Evolutionary conservation across 2,113 vertebrate species (phyloP).

Genomic region (Chlorodrepanis virens): DNA sequence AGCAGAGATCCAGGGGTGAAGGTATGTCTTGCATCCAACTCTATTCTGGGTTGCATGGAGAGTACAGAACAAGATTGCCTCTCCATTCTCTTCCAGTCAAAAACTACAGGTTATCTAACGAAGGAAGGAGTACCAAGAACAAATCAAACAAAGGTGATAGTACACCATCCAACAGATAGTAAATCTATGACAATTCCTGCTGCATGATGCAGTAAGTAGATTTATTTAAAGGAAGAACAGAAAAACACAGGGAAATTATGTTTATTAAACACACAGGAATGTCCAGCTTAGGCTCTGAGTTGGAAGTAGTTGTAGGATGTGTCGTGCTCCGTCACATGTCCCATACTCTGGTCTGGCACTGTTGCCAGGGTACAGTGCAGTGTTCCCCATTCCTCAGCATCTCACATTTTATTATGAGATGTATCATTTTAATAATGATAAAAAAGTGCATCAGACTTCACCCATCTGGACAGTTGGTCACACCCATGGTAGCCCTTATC

Average conservation of each 20-base stretch:
- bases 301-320: neutral
- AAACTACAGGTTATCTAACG: neutral
- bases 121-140: neutral
- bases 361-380: neutral
- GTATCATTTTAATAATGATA: neutral
- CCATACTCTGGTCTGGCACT: neutral
- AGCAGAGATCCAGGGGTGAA: conserved; percentile 93
- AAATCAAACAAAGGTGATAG: neutral
- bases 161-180: neutral
- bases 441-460: neutral
- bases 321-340: neutral
- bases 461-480: neutral
- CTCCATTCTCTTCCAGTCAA: neutral
- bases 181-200: neutral
- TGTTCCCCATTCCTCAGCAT: neutral
- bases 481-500: neutral
- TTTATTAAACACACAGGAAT: neutral
- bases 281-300: neutral
- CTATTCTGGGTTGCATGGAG: neutral
- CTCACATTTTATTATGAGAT: neutral
- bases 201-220: neutral
- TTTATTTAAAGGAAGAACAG: neutral
- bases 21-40: conserved; percentile 65
- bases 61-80: neutral
- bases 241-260: neutral